Evolutionary conservation across 2,888 invertebrate species (phyloP).

Genomic region (Schizotus pectinicornis): DNA sequence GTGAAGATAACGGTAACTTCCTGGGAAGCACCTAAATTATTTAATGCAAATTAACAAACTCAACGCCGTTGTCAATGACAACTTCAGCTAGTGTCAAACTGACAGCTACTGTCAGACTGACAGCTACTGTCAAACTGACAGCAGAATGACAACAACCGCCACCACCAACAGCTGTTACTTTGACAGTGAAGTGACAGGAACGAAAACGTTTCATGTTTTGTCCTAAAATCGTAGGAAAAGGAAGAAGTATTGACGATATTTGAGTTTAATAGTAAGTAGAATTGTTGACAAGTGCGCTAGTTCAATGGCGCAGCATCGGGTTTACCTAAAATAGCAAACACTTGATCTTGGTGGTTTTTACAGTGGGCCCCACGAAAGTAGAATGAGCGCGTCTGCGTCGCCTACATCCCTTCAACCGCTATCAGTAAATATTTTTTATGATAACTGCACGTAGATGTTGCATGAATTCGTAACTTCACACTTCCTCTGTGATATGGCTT

Average conservation of each 20-base stretch:
- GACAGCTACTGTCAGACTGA: background rate
- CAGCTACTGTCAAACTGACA: background rate
- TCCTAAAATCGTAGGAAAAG: no score
- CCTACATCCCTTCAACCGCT: constrained; percentile 23
- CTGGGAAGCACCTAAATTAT: background rate
- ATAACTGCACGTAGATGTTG: constrained; percentile 26
- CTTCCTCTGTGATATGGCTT: constrained; percentile 6
- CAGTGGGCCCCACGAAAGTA: background rate
- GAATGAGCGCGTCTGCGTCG: constrained; percentile 18
- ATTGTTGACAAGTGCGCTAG: background rate
- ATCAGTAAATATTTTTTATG: constrained; percentile 23
- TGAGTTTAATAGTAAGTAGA: background rate
- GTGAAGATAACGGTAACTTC: constrained; percentile 1
- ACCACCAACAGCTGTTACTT: background rate
- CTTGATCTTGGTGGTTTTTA: background rate
- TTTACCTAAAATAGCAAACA: background rate
- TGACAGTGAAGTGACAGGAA: background rate
- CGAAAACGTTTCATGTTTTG: no score
- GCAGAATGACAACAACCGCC: background rate
- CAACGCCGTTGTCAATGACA: background rate
- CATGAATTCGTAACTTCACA: constrained; percentile 20
- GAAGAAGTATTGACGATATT: no score
- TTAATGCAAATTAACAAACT: background rate
- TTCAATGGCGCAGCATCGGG: background rate
- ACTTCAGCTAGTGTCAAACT: constrained; percentile 7